A percentile compares a stretch with the other conserved stretches of the same genome.
Conservation (phyloP, 1,140 invertebrate genomes). For the Ridgeia piscesae region DNA sequence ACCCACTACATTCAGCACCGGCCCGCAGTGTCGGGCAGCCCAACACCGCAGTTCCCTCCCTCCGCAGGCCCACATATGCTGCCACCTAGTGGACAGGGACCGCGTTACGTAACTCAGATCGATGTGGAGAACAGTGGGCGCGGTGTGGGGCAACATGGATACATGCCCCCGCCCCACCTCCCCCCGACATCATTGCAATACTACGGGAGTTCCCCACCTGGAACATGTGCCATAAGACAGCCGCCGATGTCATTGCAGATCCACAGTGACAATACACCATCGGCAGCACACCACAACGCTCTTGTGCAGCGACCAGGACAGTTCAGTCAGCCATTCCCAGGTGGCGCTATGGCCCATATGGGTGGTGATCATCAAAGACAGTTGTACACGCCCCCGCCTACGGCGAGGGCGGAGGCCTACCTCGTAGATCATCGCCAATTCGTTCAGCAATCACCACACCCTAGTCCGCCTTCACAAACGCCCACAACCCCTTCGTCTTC, state of each 20-base stretch:
- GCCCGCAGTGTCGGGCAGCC: neutral
- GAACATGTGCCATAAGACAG: neutral
- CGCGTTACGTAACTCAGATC: neutral
- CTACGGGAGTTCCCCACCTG: neutral
- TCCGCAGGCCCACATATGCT: neutral
- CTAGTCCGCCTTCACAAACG: neutral
- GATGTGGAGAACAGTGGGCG: neutral
- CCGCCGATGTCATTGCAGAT: neutral
- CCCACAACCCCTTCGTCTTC: neutral
- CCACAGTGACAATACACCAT: neutral
- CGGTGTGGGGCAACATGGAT: neutral
- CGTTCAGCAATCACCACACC: neutral
- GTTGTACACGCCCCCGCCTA: neutral
- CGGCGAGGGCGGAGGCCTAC: neutral
- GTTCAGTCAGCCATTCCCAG: neutral
- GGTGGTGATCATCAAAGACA: neutral
- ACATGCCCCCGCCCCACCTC: neutral
- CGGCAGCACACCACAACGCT: neutral
- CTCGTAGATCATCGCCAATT: neutral
- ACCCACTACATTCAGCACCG: neutral
- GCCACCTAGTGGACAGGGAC: neutral
- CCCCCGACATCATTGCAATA: neutral
- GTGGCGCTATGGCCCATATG: neutral
- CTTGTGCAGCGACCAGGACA: neutral
- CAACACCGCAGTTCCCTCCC: neutral